A percentile compares a stretch with the other conserved stretches of the same genome.
Evolutionary conservation across 2,797 vertebrate species (phyloP).

Genomic region (Pelobates cultripes): DNA sequence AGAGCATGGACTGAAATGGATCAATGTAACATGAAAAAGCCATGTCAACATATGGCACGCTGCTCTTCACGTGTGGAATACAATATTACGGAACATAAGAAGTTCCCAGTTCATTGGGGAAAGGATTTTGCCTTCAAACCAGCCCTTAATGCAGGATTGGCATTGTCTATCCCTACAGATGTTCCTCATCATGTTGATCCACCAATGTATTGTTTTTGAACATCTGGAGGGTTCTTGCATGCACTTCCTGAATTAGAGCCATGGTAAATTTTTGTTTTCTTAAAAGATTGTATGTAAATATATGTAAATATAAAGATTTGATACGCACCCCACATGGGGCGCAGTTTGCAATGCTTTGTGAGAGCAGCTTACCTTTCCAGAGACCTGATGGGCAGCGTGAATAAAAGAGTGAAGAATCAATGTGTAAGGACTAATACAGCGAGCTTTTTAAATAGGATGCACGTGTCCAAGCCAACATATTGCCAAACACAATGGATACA

Average conservation of each 20-base stretch:
- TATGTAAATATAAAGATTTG: not conserved
- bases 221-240: not conserved
- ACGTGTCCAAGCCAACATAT: not conserved
- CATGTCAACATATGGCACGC: constrained; percentile 40
- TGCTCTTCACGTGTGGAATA: constrained; percentile 31
- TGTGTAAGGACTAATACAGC: constrained; percentile 25
- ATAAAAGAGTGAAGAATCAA: constrained; percentile 35
- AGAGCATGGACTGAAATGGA: constrained; percentile 28
- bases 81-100: not conserved
- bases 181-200: not conserved
- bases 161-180: not conserved
- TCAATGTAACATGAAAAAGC: constrained; percentile 25
- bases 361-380: constrained; percentile 55
- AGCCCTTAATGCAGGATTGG: not conserved
- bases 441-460: not conserved
- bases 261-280: too few relatives aligned
- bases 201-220: not conserved
- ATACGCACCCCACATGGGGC: not conserved
- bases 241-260: not conserved
- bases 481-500: constrained; percentile 12
- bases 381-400: constrained; percentile 48
- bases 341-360: constrained; percentile 5
- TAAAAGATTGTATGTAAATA: not conserved
- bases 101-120: constrained; percentile 5
- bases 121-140: not conserved